These are phyloP conservation scores for Panonychus citri DNA, from an alignment of 1,140 invertebrate species.

Conservation along the genomic window DNA sequence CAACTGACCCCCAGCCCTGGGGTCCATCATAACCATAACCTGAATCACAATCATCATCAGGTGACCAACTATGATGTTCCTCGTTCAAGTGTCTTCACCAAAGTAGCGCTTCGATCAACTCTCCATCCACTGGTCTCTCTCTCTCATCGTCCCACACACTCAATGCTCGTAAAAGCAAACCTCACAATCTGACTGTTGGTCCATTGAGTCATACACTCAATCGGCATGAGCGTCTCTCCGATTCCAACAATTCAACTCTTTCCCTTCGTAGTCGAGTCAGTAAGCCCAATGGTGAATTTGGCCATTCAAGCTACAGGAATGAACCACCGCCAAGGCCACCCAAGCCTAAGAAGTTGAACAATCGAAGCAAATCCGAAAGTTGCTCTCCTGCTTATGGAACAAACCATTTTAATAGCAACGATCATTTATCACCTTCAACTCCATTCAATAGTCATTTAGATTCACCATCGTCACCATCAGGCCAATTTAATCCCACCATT, in stretches of 20 bases:
- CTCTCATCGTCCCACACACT: too few relatives aligned
- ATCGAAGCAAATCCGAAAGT: conserved; percentile 5
- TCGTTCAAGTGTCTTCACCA: too few relatives aligned
- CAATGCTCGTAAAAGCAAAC: too few relatives aligned
- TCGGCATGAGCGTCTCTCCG: too few relatives aligned
- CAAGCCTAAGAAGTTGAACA: conserved; percentile 11
- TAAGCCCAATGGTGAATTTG: too few relatives aligned
- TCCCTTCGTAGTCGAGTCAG: too few relatives aligned
- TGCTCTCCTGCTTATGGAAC: not conserved
- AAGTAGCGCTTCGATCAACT: too few relatives aligned
- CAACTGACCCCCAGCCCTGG: not conserved
- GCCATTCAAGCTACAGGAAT: too few relatives aligned
- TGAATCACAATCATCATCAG: not conserved
- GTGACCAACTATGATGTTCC: not conserved
- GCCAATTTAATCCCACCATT: not conserved
- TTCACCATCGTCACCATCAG: not conserved
- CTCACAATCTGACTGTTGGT: too few relatives aligned
- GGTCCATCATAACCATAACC: not conserved
- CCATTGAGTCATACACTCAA: too few relatives aligned
- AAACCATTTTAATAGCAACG: not conserved
- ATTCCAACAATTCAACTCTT: too few relatives aligned
- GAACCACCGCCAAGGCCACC: conserved; percentile 13
- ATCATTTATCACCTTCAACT: not conserved
- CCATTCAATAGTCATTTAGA: not conserved
- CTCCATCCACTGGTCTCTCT: too few relatives aligned